Evolutionary conservation across 2,113 vertebrate species (phyloP), one percentile per base, ranked within the genome.

Genomic region (Crotophaga sulcirostris): DNA sequence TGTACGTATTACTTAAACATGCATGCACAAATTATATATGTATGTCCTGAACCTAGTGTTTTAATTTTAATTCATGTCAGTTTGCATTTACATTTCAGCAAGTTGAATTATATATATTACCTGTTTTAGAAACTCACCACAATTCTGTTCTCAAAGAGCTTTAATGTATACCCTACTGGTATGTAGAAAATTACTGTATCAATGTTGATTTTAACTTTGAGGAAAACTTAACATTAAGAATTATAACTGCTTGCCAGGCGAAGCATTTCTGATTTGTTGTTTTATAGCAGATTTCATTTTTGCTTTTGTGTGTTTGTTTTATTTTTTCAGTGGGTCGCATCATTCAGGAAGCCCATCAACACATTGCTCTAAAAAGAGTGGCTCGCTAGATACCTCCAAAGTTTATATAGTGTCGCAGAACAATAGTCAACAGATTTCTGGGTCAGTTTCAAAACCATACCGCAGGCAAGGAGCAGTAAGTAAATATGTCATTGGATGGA

Each of bases 261-360:
- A 24, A 52, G 25, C 3, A 0, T 66, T 80, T 40, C 66, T n/a
- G 24, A 47, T 55, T 23, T 68, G 33, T 29, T 77, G n/a, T 31
- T 49, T 8, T 33, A 4, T 7, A 14, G 7, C 33, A 21, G 16
- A 79, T 78, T 80, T 70, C 49, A 68, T 88, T 83, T 90, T 51
- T 96, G 69, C 33, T 87, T 95, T 95, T 94, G 14, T 88, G 16
- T 62, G 10, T 91, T 95, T 90, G 5, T 3, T 85, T 97, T 89
- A 74, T 34, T 84, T 90, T 96, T 95, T 80, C 97, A 99, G 99
- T 95, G 99, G 99, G 51, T 99, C 99, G 21, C 99, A 98, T 95
- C 99, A 99, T 95, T 99, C 98, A 79, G 98, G 98, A 97, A 99
- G 99, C 96, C 99, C 99, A 14, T 98, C 98, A 9, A 97, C 98